Percentiles rank a stretch among this genome's conserved stretches.
Evolutionary conservation across 2,797 vertebrate species (phyloP).

Genomic region (Lophura swinhoii): DNA sequence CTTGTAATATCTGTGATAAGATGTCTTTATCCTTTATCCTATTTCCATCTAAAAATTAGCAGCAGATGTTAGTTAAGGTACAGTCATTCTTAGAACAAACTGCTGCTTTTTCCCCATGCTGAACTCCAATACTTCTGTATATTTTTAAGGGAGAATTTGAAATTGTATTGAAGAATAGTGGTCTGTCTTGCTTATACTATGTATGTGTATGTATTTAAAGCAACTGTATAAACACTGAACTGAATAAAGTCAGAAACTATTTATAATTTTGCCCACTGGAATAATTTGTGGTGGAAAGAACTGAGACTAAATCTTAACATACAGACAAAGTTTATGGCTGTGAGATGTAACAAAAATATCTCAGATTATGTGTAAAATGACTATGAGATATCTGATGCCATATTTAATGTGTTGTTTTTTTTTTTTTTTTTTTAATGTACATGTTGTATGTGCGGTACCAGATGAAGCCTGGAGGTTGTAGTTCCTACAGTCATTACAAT

Average conservation of each 20-base stretch:
- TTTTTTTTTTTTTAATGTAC: not conserved
- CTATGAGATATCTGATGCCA: not conserved
- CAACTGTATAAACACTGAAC: conserved; percentile 61
- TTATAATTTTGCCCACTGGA: conserved; percentile 71
- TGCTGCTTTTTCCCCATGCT: not conserved
- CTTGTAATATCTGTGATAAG: conserved; percentile 3
- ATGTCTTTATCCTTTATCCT: not conserved
- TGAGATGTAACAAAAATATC: not conserved
- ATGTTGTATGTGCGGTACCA: too few species aligned
- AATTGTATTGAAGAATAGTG: conserved; percentile 41
- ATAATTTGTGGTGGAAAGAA: conserved; percentile 60
- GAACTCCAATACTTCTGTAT: conserved; percentile 3
- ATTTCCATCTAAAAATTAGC: not conserved
- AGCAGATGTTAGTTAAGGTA: not conserved
- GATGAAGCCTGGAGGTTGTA: not conserved
- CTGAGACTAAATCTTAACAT: not conserved
- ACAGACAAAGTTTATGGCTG: not conserved
- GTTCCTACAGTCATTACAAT: not conserved
- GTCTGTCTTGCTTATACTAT: conserved; percentile 44
- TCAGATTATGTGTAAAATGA: not conserved
- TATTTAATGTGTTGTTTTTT: not conserved
- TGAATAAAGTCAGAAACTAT: conserved; percentile 74
- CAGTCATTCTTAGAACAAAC: not conserved
- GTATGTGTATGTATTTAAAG: conserved; percentile 36
- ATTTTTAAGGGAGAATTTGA: conserved; percentile 60